Conservation (phyloP, 2,113 vertebrate species). For the Paralichthys olivaceus region DNA sequence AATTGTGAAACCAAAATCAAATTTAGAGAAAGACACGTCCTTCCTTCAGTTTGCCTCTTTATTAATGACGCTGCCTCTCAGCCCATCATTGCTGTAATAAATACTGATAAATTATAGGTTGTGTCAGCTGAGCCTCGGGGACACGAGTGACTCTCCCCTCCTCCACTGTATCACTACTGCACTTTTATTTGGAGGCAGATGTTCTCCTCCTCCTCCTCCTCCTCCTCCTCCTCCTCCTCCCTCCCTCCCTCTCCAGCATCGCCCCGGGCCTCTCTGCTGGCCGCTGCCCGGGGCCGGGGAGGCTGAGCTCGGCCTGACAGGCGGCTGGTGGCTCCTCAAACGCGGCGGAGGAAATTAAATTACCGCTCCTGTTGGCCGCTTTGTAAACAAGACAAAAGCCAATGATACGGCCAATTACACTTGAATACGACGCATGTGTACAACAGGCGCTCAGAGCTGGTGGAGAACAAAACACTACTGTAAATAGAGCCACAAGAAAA, state of each 20-base stretch:
- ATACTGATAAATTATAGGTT: background rate
- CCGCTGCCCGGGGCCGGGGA: conserved; percentile 62
- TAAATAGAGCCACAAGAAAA: too few relatives aligned
- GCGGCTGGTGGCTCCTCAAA: conserved; percentile 81
- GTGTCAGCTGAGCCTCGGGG: conserved; percentile 10
- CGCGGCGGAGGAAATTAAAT: conserved; percentile 84
- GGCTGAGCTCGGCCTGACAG: conserved; percentile 78
- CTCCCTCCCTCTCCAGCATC: conserved; percentile 20
- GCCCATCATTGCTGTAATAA: conserved; percentile 3
- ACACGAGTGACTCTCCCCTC: background rate
- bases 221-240: background rate
- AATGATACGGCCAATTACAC: conserved; percentile 86
- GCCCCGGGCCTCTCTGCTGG: conserved; percentile 67
- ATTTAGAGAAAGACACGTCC: background rate
- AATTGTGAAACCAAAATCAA: background rate
- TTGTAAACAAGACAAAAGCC: conserved; percentile 88
- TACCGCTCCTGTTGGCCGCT: conserved; percentile 80
- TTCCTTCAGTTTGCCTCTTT: background rate
- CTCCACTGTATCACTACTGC: conserved; percentile 52
- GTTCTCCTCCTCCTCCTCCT: conserved; percentile 31
- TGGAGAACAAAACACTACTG: too few relatives aligned
- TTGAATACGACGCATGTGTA: conserved; percentile 72
- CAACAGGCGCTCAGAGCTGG: background rate
- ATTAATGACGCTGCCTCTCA: background rate
- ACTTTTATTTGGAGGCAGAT: conserved; percentile 68